phyloP scores from a whole-genome alignment of 1,140 invertebrate genomes.

The Helicoverpa armigera region DNA sequence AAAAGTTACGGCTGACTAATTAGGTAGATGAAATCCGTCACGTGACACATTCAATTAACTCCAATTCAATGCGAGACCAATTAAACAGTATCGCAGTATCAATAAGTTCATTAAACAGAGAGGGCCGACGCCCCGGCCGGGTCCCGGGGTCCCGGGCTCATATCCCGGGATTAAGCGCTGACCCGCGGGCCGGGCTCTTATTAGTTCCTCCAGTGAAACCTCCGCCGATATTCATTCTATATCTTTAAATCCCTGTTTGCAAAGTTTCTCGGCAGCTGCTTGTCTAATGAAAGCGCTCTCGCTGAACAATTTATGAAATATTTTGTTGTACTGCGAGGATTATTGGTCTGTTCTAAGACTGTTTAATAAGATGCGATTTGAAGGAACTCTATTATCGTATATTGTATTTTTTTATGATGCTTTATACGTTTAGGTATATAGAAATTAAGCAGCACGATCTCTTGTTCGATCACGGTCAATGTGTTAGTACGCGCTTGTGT shows the following conservation, averaged over 20 bases:
- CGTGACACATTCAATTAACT: slow-evolving; percentile 26
- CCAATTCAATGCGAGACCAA: not conserved
- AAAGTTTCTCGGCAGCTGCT: not conserved
- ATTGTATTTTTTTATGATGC: too few relatives aligned
- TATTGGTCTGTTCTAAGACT: not conserved
- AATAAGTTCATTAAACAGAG: slow-evolving; percentile 31
- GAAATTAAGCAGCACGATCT: too few relatives aligned
- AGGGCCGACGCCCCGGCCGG: not conserved
- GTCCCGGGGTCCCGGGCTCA: not conserved
- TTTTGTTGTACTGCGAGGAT: not conserved
- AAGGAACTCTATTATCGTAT: too few relatives aligned
- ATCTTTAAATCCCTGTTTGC: slow-evolving; percentile 28
- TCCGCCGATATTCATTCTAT: slow-evolving; percentile 35
- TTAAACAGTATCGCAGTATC: slow-evolving; percentile 1
- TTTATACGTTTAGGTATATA: too few relatives aligned
- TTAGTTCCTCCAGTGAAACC: slow-evolving; percentile 45
- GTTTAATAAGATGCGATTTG: not conserved
- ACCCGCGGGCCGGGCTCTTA: slow-evolving; percentile 40
- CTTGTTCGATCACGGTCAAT: too few relatives aligned
- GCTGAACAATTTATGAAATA: not conserved
- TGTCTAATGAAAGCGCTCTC: not conserved
- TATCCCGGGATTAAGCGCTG: slow-evolving; percentile 8
- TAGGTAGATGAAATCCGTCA: slow-evolving; percentile 11
- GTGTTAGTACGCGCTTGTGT: too few relatives aligned
- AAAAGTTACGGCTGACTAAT: not conserved